Conservation (phyloP, 2,113 vertebrate species). For the Porphyrio hochstetteri region DNA sequence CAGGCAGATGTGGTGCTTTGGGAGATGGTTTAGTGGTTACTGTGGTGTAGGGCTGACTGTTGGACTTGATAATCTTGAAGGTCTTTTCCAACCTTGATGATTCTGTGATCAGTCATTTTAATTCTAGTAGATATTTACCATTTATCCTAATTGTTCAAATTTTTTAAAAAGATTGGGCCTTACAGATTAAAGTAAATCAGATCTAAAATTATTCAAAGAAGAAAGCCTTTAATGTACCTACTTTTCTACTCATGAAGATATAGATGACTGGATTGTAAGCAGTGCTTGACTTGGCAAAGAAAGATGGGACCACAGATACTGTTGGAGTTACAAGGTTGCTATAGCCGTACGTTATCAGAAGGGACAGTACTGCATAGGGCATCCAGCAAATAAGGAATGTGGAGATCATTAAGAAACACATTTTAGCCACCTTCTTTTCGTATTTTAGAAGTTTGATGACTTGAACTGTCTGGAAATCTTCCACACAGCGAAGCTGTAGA, state of each 20-base stretch:
- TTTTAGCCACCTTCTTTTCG: constrained; percentile 90
- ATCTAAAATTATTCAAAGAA: not conserved
- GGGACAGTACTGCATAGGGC: constrained; percentile 86
- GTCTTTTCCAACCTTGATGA: too few species aligned
- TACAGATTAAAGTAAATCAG: not conserved
- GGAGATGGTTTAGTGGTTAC: too few species aligned
- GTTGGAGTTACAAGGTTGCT: constrained; percentile 84
- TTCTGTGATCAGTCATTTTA: not conserved
- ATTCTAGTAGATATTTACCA: not conserved
- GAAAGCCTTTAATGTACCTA: constrained; percentile 52
- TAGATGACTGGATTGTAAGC: constrained; percentile 92
- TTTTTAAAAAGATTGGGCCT: not conserved
- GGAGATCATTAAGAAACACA: constrained; percentile 90
- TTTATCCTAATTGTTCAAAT: not conserved
- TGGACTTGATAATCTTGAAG: too few species aligned
- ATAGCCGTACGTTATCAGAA: constrained; percentile 86
- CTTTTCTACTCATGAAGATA: constrained; percentile 92
- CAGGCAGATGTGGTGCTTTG: too few species aligned
- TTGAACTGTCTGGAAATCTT: constrained; percentile 90
- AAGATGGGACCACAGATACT: constrained; percentile 85
- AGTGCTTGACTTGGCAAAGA: constrained; percentile 91
- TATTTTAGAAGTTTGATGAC: constrained; percentile 88
- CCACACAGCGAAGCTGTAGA: constrained; percentile 83
- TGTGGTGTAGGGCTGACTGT: too few species aligned
- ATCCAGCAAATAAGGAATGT: constrained; percentile 90